Base-by-base conservation (phyloP, 2,888 invertebrate genomes). In the Odontomyia ornata region DNA sequence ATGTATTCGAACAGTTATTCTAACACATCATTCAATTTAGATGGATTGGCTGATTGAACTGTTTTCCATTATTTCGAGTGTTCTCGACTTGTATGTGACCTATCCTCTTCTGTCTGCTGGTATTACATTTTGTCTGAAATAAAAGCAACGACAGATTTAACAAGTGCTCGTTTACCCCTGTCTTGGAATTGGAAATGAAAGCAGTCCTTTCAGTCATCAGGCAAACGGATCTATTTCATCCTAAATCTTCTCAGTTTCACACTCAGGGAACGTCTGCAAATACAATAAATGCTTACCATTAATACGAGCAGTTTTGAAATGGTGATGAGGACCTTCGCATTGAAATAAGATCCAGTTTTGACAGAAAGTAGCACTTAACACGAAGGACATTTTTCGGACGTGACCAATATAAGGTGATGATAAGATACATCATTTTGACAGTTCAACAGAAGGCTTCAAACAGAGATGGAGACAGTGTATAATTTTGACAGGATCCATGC, bases 231-330 rank as follows among this genome's bases (percentile, higher is more conserved):
- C 65, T 27, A 65, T 65, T 36, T 36, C 65, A 65, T 18, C 18
- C 65, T 36, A 65, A 30, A 65, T 30, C 65, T 36, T 65, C 65
- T 65, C 65, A 65, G 18, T 65, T 65, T 65, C 65, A 65, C 65
- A 65, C 65, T 36, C n/a, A 18, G 18, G 1, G 21, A 25, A 65
- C n/a, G 30, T 64, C 28, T 65, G 1, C 30, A 23, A 65, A 65
- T 36, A 36, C 36, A 36, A 36, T 65, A 13, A 65, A 65, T 43
- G 15, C 21, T 43, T 36, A 18, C n/a, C 9, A 36, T 65, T 18
- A 65, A 65, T 30, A 30, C 64, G 27, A 0, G 9, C 21, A 36
- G 36, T 36, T 5, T 36, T 36, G 36, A 43, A 30, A 65, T 36
- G 64, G 15, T 64, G 65, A 65, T 65, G 28, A 65, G 65, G 21